Evolutionary conservation across 1,140 invertebrate species (phyloP).

Genomic region (Tetragonula clypearis): DNA sequence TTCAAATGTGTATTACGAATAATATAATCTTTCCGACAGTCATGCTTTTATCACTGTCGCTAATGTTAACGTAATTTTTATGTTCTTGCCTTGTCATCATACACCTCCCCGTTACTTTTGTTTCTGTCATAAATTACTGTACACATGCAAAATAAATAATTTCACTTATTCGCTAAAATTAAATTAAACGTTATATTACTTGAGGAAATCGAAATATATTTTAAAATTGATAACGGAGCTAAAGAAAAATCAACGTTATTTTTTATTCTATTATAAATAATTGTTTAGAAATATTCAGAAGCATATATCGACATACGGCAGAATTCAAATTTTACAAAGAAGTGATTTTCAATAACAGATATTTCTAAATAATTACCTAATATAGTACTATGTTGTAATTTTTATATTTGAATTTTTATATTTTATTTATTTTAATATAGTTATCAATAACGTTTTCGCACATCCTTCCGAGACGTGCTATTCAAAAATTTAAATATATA

Average conservation of each 20-base stretch:
- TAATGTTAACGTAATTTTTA: background rate
- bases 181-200: background rate
- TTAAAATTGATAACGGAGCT: background rate
- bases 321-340: background rate
- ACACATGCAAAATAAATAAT: no score
- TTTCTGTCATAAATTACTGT: background rate
- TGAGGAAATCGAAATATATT: background rate
- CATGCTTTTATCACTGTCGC: background rate
- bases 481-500: conserved; percentile 1
- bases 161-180: no score
- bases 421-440: no score
- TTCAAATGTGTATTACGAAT: background rate
- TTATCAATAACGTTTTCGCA: no score
- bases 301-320: no score
- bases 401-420: no score
- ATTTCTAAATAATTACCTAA: no score
- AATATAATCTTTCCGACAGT: background rate
- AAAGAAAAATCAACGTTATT: background rate
- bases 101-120: background rate
- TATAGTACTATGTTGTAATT: no score
- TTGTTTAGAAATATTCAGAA: no score
- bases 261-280: no score
- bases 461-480: no score
- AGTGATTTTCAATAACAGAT: no score
- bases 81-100: background rate